A percentile compares a stretch with the other conserved stretches of the same genome.
These are phyloP conservation scores for Hydropotes inermis DNA, from an alignment of 2,113 vertebrate species.

Conservation along the genomic window DNA sequence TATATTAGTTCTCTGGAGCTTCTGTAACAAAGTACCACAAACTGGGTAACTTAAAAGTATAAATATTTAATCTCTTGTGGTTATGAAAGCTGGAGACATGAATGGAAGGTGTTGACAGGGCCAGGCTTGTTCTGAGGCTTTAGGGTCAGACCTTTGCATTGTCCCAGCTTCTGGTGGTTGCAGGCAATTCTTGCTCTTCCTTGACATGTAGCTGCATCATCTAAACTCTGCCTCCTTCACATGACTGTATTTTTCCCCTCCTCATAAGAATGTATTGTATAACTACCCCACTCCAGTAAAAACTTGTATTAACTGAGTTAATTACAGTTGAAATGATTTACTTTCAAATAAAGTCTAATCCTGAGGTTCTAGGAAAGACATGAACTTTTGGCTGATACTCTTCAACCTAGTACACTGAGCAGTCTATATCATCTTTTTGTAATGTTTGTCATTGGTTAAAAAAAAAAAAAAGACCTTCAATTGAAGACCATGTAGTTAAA, in stretches of 20 bases:
- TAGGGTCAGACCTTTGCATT: neutral
- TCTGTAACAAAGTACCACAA: neutral
- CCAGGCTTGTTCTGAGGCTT: neutral
- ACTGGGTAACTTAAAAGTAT: neutral
- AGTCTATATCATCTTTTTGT: neutral
- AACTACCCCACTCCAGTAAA: neutral
- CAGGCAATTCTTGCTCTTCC: neutral
- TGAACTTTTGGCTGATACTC: neutral
- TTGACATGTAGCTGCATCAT: neutral
- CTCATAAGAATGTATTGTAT: neutral
- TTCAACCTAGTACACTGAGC: neutral
- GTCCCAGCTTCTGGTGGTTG: neutral
- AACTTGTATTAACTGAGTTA: neutral
- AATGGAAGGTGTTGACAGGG: neutral
- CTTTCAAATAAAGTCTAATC: neutral
- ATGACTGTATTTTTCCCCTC: neutral
- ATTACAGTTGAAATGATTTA: neutral
- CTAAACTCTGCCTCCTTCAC: neutral
- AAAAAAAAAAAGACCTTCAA: neutral
- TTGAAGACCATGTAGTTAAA: neutral
- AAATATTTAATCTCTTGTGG: neutral
- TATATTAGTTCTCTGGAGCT: neutral
- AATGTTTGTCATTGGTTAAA: neutral
- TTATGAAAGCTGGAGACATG: neutral
- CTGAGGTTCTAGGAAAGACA: neutral